Base-by-base conservation (phyloP, 30 jellyfish, hydroid and myxozoan species). In the Aurelia aurita region DNA sequence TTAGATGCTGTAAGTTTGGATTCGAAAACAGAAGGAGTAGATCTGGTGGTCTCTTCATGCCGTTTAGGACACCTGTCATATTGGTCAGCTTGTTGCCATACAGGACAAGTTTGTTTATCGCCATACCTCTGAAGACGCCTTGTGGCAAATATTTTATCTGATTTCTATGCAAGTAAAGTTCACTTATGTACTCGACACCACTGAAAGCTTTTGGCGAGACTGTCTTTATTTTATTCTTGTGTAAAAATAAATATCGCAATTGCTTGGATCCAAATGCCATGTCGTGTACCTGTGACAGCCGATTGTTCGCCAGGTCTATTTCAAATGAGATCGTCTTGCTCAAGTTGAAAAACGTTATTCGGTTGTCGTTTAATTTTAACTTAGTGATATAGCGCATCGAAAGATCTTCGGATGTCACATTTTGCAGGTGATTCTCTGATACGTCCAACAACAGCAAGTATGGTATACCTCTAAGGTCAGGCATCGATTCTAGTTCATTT, bases 171-270 rank as follows among this genome's bases (percentile, higher is more conserved):
- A 85, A 39, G 35, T 27, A 45, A 11, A 85, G 58, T 34, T 28
- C 69, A 1, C 27, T 8, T 1, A 66, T 54, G 13, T 19, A 6
- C 58, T 58, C 43, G 12, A 85, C n/a, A 20, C 84, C 84, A 1
- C 14, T 25, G 29, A 85, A 85, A 16, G 95, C 84, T 2, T 39
- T 10, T 26, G 73, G 62, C 28, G 88, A 72, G 28, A 85, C 27
- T 1, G 35, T 12, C 2, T 45, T 60, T 5, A 85, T 72, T 2
- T 21, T 25, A 55, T 85, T 85, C 44, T 72, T 26, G 15, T 47
- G 72, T 12, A n/a, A n/a, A n/a, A n/a, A n/a, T n/a, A n/a, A n/a
- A n/a, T n/a, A n/a, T n/a, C n/a, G n/a, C n/a, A n/a, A n/a, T n/a
- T n/a, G n/a, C n/a, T n/a, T n/a, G n/a, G n/a, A n/a, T n/a, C n/a